Conservation (phyloP, 23 tunicate species). For the Clavelina lepadiformis region DNA sequence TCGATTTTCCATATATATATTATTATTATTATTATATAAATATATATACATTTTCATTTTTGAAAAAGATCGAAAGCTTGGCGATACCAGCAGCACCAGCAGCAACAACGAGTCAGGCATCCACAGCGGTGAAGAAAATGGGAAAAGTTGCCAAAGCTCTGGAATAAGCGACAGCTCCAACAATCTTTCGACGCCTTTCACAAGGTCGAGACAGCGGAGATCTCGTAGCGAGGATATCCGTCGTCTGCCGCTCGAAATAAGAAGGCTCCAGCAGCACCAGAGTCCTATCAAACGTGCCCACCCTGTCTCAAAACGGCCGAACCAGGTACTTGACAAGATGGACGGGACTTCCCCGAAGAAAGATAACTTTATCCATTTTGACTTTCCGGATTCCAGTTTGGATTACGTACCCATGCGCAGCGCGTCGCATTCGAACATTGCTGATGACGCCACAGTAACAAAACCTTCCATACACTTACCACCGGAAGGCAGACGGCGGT, state of each 20-base stretch:
- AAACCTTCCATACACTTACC: too few species aligned
- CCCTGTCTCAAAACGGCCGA: neutral
- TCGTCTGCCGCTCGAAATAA: neutral
- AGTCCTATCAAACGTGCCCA: neutral
- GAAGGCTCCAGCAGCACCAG: neutral
- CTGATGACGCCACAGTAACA: neutral
- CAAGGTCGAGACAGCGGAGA: neutral
- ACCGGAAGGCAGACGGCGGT: too few species aligned
- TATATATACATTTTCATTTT: too few species aligned
- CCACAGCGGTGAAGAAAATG: conserved; percentile 3
- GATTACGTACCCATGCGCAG: neutral
- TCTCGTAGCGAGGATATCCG: neutral
- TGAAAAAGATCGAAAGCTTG: neutral
- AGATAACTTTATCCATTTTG: too few species aligned
- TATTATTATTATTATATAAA: too few species aligned
- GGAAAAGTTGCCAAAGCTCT: too few species aligned
- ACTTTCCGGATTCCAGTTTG: too few species aligned
- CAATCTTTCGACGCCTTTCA: too few species aligned
- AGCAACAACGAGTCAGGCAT: conserved; percentile 1
- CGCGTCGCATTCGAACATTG: neutral
- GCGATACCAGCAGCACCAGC: neutral
- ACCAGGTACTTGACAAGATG: neutral
- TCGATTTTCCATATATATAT: too few species aligned
- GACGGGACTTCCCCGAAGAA: too few species aligned
- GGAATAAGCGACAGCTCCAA: too few species aligned